Evolutionary conservation across 2,888 invertebrate genomes (phyloP), one percentile per base, ranked within the genome.

Genomic region (Eristalis tenax): DNA sequence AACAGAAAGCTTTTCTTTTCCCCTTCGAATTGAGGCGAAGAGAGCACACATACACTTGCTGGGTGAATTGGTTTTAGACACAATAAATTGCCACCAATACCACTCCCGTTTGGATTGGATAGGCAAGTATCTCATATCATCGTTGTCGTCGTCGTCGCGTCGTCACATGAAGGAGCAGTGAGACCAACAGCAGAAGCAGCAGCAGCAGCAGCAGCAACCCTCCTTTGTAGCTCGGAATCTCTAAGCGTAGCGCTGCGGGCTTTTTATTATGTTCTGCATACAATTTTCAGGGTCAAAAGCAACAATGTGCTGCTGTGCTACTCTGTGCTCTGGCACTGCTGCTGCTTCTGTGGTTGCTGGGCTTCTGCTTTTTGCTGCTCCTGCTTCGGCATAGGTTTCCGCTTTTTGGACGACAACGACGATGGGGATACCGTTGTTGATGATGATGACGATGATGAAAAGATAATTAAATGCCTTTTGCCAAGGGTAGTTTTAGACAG

Each of bases 231-330:
- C 26, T 26, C 59, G 75, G 18, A 57, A 77, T 69, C 77, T 50
- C 73, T 64, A 56, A 86, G 73, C 68, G 64, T 43, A 82, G 59
- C 78, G 86, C 82, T 86, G 86, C 82, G 78, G 86, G 78, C 86
- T 78, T 86, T 83, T 77, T 77, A 78, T 79, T 74, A 81, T 81
- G 32, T 79, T 86, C 78, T 82, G 86, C 86, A 86, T 71, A 86
- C 26, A 86, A 69, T 82, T 86, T 86, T 86, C 86, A 86, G 86
- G 86, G 86, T 86, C 86, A 82, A 82, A 86, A 86, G 86, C 86
- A 86, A 86, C 86, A 86, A 86, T 86, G 86, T 86, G 86, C 86
- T 78, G 74, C 75, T 82, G 61, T 50, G 18, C 50, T 50, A 18
- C 18, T 18, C 18, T 50, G 18, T 50, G 50, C 18, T 50, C 8